Evolutionary conservation across 2,888 invertebrate genomes (phyloP).

Genomic region (Eledone cirrhosa): DNA sequence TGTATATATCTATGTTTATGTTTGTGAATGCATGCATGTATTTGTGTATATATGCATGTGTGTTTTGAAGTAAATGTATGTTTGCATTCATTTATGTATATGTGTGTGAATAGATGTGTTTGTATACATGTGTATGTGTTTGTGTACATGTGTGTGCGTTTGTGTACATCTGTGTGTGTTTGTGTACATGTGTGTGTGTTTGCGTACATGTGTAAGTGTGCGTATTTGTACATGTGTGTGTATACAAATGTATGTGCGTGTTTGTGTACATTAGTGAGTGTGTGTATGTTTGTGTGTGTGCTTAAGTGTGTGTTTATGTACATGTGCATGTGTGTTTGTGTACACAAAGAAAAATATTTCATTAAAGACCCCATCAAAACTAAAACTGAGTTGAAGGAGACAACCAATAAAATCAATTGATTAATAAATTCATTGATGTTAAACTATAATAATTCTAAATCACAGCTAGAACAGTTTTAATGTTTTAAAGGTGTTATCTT

Average conservation of each 20-base stretch:
- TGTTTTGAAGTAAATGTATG: not conserved
- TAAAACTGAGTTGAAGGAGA: too few relatives aligned
- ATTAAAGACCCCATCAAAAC: too few relatives aligned
- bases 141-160: not conserved
- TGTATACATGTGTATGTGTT: not conserved
- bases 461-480: too few relatives aligned
- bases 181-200: not conserved
- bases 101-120: not conserved
- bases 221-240: not conserved
- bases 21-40: not conserved
- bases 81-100: not conserved
- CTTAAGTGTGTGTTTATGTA: not conserved
- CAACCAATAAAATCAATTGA: too few relatives aligned
- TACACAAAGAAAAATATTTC: too few relatives aligned
- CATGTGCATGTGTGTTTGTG: not conserved
- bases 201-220: not conserved
- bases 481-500: too few relatives aligned
- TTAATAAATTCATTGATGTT: too few relatives aligned
- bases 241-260: not conserved
- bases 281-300: not conserved
- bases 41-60: not conserved
- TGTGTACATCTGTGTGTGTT: not conserved
- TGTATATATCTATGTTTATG: not conserved
- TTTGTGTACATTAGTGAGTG: not conserved
- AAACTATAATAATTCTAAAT: too few relatives aligned